These are phyloP conservation scores for Xestia ashworthii DNA, from an alignment of 2,888 invertebrate genomes.

Conservation along the genomic window DNA sequence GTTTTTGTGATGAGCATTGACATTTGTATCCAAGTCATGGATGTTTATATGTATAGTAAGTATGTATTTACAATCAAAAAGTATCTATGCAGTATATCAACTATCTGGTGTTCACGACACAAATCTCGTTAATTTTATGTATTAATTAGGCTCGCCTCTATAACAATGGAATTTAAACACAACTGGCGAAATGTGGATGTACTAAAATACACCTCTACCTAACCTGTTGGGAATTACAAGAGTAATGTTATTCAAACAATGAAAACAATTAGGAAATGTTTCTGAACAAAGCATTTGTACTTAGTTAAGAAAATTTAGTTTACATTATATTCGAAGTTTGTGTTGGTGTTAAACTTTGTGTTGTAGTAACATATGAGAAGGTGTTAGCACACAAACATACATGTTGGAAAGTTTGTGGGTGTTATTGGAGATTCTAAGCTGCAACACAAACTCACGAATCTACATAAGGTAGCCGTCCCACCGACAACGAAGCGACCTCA, in stretches of 20 bases:
- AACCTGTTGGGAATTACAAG: background rate
- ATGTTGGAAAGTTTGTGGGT: constrained; percentile 20
- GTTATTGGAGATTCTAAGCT: constrained; percentile 8
- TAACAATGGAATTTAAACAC: background rate
- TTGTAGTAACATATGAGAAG: constrained; percentile 16
- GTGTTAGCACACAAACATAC: constrained; percentile 28
- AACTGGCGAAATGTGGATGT: background rate
- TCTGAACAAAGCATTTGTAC: constrained; percentile 40
- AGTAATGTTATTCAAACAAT: background rate
- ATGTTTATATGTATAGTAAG: too few species aligned
- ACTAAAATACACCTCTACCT: background rate
- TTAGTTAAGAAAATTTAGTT: constrained; percentile 46
- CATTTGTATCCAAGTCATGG: too few species aligned
- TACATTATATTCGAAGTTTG: constrained; percentile 61
- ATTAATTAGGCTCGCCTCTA: background rate
- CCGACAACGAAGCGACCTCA: background rate
- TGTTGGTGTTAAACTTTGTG: constrained; percentile 42
- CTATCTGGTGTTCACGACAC: too few species aligned
- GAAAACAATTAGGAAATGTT: constrained; percentile 23
- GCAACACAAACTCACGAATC: background rate
- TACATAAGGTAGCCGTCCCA: background rate
- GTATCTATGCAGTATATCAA: too few species aligned
- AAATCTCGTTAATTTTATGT: too few species aligned
- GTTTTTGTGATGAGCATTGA: too few species aligned
- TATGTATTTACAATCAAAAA: too few species aligned